These are phyloP conservation scores for Oceanites oceanicus DNA, from an alignment of 2,113 vertebrate species.

Conservation along the genomic window DNA sequence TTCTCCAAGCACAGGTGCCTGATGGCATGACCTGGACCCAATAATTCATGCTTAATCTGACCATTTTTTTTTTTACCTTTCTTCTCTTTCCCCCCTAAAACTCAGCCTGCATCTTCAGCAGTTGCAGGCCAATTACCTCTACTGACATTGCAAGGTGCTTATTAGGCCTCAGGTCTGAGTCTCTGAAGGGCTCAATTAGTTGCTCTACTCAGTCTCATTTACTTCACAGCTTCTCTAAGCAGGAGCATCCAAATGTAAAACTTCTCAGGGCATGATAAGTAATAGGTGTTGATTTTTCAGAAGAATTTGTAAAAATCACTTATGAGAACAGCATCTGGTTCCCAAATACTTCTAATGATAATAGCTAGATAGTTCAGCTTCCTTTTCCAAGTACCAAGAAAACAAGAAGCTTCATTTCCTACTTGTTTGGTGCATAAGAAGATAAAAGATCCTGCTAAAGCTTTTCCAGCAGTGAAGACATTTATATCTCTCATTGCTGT, in stretches of 20 bases:
- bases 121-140: background rate
- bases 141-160: background rate
- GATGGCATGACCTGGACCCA: background rate
- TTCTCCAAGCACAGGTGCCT: background rate
- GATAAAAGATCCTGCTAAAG: background rate
- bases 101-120: background rate
- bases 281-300: background rate
- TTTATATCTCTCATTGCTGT: background rate
- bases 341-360: background rate
- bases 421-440: background rate
- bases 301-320: background rate
- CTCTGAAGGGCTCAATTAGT: constrained; percentile 14
- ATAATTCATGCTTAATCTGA: background rate
- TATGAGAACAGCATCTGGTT: background rate
- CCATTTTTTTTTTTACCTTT: background rate
- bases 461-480: background rate
- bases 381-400: background rate
- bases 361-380: background rate
- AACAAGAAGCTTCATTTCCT: background rate
- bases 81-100: background rate
- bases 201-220: constrained; percentile 14
- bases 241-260: background rate
- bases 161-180: background rate
- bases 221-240: constrained; percentile 17
- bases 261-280: background rate